phyloP scores from a whole-genome alignment of 2,797 vertebrate genomes.

The Tragopan temminckii region DNA sequence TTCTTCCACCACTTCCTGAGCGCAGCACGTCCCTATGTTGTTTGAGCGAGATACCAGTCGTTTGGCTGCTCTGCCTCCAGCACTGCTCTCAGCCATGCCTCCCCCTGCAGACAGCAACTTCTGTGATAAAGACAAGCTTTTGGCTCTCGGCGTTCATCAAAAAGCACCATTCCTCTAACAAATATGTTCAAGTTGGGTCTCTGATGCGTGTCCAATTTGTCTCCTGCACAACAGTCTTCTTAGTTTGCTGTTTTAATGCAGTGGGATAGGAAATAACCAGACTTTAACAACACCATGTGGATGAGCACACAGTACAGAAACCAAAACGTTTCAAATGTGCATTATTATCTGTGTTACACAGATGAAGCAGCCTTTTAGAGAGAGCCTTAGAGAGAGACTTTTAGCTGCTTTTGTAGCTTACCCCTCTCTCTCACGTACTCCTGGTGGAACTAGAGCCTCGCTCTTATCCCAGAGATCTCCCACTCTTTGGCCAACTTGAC shows the following conservation, averaged over 20 bases:
- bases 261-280: background rate
- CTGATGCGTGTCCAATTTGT: conserved; percentile 11
- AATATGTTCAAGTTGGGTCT: background rate
- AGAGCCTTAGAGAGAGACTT: background rate
- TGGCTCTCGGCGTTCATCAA: background rate
- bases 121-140: background rate
- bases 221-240: conserved; percentile 1
- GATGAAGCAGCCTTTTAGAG: background rate
- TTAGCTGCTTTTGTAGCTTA: background rate
- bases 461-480: background rate
- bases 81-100: background rate
- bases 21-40: conserved; percentile 25
- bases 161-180: background rate
- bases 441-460: background rate
- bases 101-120: conserved; percentile 19
- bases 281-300: background rate
- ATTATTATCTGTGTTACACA: conserved; percentile 15
- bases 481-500: background rate
- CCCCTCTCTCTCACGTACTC: background rate
- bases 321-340: background rate
- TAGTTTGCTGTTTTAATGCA: background rate
- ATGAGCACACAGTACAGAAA: background rate
- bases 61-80: conserved; percentile 24
- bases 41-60: background rate
- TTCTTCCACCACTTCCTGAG: conserved; percentile 17